A percentile compares a stretch with the other conserved stretches of the same genome.
phyloP scores from a whole-genome alignment of 1,140 invertebrate genomes.

The Zaprionus taronus region DNA sequence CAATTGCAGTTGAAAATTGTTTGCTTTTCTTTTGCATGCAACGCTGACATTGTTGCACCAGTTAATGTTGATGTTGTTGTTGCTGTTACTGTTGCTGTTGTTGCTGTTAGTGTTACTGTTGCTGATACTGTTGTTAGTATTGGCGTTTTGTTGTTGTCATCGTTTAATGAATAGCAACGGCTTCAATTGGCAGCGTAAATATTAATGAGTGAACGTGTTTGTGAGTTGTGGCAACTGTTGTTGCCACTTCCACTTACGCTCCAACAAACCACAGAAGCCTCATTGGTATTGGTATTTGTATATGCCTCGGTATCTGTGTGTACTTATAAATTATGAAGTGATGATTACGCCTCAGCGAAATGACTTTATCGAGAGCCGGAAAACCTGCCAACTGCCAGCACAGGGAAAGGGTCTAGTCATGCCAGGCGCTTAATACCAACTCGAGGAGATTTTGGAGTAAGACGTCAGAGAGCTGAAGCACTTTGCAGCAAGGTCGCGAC shows the following conservation, averaged over 20 bases:
- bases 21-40: constrained; percentile 50
- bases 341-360: constrained; percentile 56
- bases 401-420: constrained; percentile 30
- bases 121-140: constrained; percentile 29
- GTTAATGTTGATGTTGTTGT: constrained; percentile 30
- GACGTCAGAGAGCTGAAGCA: not conserved
- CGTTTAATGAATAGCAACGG: constrained; percentile 48
- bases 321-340: constrained; percentile 39
- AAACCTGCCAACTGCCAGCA: constrained; percentile 17
- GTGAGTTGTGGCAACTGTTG: constrained; percentile 43
- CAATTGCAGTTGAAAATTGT: constrained; percentile 21
- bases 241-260: constrained; percentile 31
- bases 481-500: constrained; percentile 30
- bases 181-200: constrained; percentile 73
- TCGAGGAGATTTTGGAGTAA: constrained; percentile 11
- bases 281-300: not conserved
- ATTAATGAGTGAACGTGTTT: constrained; percentile 71
- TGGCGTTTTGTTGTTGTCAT: constrained; percentile 46
- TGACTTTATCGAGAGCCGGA: constrained; percentile 50
- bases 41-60: constrained; percentile 26
- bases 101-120: constrained; percentile 2
- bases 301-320: not conserved
- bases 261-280: constrained; percentile 19
- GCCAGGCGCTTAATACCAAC: not conserved
- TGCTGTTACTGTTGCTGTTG: constrained; percentile 11